Evolutionary conservation across 2,888 invertebrate genomes (phyloP), one percentile per base, ranked within the genome.

Genomic region (Hirtodrosophila trivittata): DNA sequence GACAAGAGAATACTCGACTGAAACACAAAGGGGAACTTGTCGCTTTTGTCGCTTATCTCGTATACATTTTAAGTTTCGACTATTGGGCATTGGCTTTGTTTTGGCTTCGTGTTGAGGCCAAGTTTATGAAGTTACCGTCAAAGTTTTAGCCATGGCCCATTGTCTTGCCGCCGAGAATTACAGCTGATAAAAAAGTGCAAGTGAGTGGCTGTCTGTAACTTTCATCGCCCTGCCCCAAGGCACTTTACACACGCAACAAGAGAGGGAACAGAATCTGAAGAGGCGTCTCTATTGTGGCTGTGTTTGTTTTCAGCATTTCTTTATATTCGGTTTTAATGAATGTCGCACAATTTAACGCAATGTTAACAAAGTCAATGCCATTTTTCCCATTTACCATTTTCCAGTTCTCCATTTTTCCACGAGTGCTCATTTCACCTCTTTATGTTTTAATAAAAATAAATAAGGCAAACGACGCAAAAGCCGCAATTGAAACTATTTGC

Each of bases 361-460:
- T 74, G 83, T 85, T 86, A 73, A 71, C 82, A 87, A 74, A 83
- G 87, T 83, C 86, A 83, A 83, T 85, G 82, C 82, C 86, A 70
- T 82, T 82, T 21, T 21, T 21, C 5, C 18, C 18, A 21, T 21
- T n/a, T n/a, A n/a, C n/a, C n/a, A n/a, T n/a, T n/a, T n/a, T n/a
- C n/a, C n/a, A n/a, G n/a, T 21, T 21, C 5, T 21, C 82, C 86
- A 70, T 82, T 82, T 78, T 54, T 58, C 39, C 41, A 64, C 47
- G 64, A 66, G 56, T 60, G 62, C 62, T 64, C 65, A 68, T 77
- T 63, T 68, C 75, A 60, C 75, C 66, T 86, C 83, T 83, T 87
- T 87, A 83, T 87, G 87, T 85, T 83, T 83, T 83, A 87, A 83
- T 83, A 87, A 85, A 81, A 87, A 83, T 83, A 83, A 87, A 83